phyloP scores from a whole-genome alignment of 2,888 invertebrate genomes.

The Scaptomyza parva region DNA sequence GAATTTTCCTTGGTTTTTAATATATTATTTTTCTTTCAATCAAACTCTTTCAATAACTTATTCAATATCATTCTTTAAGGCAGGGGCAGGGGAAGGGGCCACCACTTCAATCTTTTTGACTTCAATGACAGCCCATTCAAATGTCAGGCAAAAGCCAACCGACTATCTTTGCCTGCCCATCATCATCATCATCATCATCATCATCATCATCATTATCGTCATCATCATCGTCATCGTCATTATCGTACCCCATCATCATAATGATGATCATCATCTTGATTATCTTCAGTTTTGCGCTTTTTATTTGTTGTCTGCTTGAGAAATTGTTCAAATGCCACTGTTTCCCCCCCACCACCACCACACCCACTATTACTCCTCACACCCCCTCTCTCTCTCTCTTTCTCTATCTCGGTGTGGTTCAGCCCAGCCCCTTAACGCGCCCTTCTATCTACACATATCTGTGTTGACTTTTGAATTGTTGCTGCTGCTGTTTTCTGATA shows the following conservation, averaged over 20 bases:
- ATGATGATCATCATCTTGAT: conserved; percentile 26
- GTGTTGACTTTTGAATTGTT: conserved; percentile 13
- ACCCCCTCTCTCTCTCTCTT: not conserved
- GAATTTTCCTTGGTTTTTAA: not conserved
- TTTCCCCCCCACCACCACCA: not conserved
- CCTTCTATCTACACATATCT: conserved; percentile 51
- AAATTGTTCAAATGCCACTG: conserved; percentile 75
- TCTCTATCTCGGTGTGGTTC: conserved; percentile 1
- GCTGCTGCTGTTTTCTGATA: not conserved
- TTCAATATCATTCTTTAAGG: conserved; percentile 6
- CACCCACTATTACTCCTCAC: not conserved
- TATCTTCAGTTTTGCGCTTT: conserved; percentile 50
- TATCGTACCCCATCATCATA: conserved; percentile 4
- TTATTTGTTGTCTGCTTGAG: conserved; percentile 72
- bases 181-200: conserved; percentile 27
- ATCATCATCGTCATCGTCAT: conserved; percentile 21
- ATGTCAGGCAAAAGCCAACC: conserved; percentile 52
- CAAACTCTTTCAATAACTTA: not conserved
- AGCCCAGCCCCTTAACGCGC: conserved; percentile 60
- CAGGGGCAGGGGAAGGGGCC: too few species aligned
- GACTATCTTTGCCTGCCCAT: conserved; percentile 36
- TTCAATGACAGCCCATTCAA: conserved; percentile 66
- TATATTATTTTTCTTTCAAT: not conserved
- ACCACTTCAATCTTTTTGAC: conserved; percentile 29
- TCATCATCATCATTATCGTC: conserved; percentile 1